Percentiles rank a stretch among this genome's conserved stretches.
These are phyloP conservation scores for Physocephala rufipes DNA, from an alignment of 2,888 invertebrate species.

Conservation along the genomic window DNA sequence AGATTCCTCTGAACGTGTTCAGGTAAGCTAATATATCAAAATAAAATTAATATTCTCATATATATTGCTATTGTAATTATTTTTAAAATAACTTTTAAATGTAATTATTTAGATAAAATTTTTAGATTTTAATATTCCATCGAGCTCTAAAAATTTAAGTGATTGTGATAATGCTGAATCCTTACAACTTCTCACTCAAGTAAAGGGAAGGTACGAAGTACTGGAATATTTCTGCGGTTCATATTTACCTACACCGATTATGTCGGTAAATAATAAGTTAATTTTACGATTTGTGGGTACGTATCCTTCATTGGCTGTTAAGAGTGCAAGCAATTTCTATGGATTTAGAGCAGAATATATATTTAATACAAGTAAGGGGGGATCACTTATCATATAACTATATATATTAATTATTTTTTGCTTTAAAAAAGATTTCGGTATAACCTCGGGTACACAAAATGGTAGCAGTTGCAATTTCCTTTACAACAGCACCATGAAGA, in stretches of 20 bases:
- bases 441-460: conserved; percentile 81
- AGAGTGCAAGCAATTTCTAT: conserved; percentile 70
- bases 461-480: conserved; percentile 86
- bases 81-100: not conserved
- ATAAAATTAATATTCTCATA: too few relatives aligned
- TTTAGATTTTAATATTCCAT: conserved; percentile 63
- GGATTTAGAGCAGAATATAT: conserved; percentile 90
- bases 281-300: conserved; percentile 86
- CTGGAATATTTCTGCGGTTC: conserved; percentile 89
- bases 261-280: conserved; percentile 90
- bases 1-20: conserved; percentile 83
- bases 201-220: conserved; percentile 84
- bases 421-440: conserved; percentile 82
- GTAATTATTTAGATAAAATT: conserved; percentile 57
- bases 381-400: not conserved
- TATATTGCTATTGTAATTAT: not conserved
- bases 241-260: conserved; percentile 81
- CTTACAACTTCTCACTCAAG: conserved; percentile 74
- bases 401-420: conserved; percentile 13
- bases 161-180: conserved; percentile 60
- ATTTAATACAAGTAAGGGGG: conserved; percentile 87
- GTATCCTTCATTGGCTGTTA: conserved; percentile 69
- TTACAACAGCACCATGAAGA: conserved; percentile 83
- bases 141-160: conserved; percentile 56
- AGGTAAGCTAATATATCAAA: conserved; percentile 68